Evolutionary conservation across 2,888 invertebrate species (phyloP).

Genomic region (Lampropteryx suffumata): DNA sequence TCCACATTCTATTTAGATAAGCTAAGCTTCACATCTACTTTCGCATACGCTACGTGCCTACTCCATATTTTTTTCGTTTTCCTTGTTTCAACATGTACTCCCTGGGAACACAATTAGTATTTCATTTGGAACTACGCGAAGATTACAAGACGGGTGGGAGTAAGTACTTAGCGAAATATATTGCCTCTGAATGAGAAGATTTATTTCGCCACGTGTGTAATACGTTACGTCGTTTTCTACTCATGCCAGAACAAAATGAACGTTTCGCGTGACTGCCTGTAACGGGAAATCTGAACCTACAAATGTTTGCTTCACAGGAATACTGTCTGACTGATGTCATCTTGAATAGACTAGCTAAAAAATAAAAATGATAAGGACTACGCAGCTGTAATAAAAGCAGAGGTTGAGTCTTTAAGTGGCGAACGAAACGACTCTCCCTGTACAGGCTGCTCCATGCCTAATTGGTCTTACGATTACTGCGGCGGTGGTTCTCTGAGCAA

Average conservation of each 20-base stretch:
- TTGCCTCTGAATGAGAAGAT: slow-evolving; percentile 43
- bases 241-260: slow-evolving; percentile 38
- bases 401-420: slow-evolving; percentile 52
- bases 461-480: slow-evolving; percentile 58
- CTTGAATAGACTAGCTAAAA: slow-evolving; percentile 28
- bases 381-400: slow-evolving; percentile 48
- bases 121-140: slow-evolving; percentile 50
- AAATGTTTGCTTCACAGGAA: slow-evolving; percentile 28
- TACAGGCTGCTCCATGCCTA: slow-evolving; percentile 52
- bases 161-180: slow-evolving; percentile 43
- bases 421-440: slow-evolving; percentile 48
- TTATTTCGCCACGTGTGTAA: slow-evolving; percentile 36
- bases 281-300: slow-evolving; percentile 3
- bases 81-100: slow-evolving; percentile 34
- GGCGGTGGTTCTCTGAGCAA: slow-evolving; percentile 33
- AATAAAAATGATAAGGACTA: slow-evolving; percentile 39
- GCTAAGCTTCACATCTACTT: background rate
- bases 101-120: slow-evolving; percentile 55
- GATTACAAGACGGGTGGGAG: slow-evolving; percentile 49
- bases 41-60: background rate
- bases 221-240: slow-evolving; percentile 33
- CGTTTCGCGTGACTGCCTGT: slow-evolving; percentile 37
- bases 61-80: slow-evolving; percentile 9
- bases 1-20: too few species aligned
- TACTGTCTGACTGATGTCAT: slow-evolving; percentile 15